Conservation (phyloP, 1,140 invertebrate genomes). For the Drosophila sulfurigaster region DNA sequence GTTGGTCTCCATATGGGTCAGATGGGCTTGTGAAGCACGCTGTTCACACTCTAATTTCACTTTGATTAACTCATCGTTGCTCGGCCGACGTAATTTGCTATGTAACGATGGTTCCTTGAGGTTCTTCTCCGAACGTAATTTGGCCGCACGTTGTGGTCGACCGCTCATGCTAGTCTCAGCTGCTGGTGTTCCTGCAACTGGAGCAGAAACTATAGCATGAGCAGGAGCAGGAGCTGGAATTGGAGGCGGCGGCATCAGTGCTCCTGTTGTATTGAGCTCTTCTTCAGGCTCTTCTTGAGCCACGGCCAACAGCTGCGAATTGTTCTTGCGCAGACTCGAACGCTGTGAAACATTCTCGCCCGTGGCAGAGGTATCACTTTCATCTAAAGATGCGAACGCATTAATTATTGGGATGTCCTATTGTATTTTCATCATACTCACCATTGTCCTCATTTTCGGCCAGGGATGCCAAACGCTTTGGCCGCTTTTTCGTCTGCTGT, state of each 20-base stretch:
- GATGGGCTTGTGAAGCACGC: constrained; percentile 61
- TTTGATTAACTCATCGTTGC: constrained; percentile 35
- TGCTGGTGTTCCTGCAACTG: background rate
- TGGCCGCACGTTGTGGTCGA: constrained; percentile 73
- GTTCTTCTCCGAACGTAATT: constrained; percentile 65
- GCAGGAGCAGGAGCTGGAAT: constrained; percentile 22
- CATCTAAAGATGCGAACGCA: background rate
- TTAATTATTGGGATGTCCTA: background rate
- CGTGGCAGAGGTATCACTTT: background rate
- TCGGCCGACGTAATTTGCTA: constrained; percentile 67
- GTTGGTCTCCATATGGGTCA: background rate
- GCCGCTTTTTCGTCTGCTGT: constrained; percentile 76
- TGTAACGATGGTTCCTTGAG: constrained; percentile 64
- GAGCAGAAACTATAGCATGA: too few species aligned
- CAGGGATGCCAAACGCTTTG: constrained; percentile 65
- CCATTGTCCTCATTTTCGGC: constrained; percentile 54
- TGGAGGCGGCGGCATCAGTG: constrained; percentile 74
- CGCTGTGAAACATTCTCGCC: constrained; percentile 20
- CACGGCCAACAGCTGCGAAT: constrained; percentile 66
- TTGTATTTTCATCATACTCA: constrained; percentile 45
- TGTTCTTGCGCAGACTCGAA: constrained; percentile 50
- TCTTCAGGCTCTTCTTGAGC: constrained; percentile 41
- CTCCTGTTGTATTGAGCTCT: constrained; percentile 49
- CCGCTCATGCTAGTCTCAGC: constrained; percentile 51
- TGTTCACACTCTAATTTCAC: constrained; percentile 74